Conservation (phyloP, 2,797 vertebrate species). For the Acipenser oxyrinchus region DNA sequence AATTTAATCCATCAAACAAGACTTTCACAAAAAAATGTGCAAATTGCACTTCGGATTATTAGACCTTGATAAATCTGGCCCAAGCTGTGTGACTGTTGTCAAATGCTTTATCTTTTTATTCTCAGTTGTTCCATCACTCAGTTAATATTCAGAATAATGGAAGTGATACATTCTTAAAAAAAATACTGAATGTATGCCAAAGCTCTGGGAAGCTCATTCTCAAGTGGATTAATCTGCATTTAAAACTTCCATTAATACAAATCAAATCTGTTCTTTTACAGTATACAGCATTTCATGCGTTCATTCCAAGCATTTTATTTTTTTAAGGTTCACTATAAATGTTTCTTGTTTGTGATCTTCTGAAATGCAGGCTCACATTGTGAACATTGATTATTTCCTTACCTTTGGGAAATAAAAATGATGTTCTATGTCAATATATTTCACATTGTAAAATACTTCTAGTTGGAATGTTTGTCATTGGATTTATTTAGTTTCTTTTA, state of each 20-base stretch:
- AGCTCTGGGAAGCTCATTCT: slow-evolving; percentile 67
- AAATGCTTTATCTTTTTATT: slow-evolving; percentile 31
- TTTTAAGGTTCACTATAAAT: background rate
- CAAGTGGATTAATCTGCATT: slow-evolving; percentile 68
- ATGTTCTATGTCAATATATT: too few species aligned
- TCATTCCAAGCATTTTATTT: slow-evolving; percentile 49
- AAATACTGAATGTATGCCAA: slow-evolving; percentile 48
- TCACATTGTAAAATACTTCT: too few species aligned
- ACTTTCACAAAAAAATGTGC: too few species aligned
- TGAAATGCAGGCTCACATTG: background rate
- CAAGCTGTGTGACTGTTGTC: too few species aligned
- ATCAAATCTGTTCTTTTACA: slow-evolving; percentile 58
- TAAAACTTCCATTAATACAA: slow-evolving; percentile 72
- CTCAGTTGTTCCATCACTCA: slow-evolving; percentile 64
- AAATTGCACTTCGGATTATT: too few species aligned
- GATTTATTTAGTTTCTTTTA: too few species aligned
- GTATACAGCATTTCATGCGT: slow-evolving; percentile 23
- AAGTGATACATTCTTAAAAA: slow-evolving; percentile 57
- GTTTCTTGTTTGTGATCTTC: background rate
- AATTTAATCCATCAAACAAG: too few species aligned
- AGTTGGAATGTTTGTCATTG: too few species aligned
- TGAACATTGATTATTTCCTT: background rate
- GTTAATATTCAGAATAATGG: slow-evolving; percentile 72
- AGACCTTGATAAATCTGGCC: too few species aligned
- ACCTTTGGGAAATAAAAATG: background rate